Evolutionary conservation across 2,797 vertebrate species (phyloP).

Genomic region (Sebastiscus albofasciatus): DNA sequence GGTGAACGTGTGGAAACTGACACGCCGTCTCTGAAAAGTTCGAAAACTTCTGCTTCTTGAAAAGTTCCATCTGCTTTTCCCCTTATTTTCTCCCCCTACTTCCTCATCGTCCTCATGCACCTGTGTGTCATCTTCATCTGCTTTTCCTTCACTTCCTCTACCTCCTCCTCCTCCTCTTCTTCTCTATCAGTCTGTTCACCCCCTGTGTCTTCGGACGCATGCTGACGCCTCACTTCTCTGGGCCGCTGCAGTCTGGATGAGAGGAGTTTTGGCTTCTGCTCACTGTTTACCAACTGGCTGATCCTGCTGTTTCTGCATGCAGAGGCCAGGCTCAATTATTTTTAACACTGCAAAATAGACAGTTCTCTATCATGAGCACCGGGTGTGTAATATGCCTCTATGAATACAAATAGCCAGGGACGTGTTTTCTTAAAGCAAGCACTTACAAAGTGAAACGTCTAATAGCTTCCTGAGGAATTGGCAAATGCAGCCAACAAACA

Average conservation of each 20-base stretch:
- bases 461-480: conserved; percentile 30
- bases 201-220: conserved; percentile 30
- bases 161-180: background rate
- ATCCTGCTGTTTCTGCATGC: conserved; percentile 56
- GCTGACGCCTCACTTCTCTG: conserved; percentile 58
- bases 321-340: conserved; percentile 49
- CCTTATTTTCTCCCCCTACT: no score
- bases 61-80: background rate
- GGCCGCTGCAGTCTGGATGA: conserved; percentile 26
- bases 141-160: background rate
- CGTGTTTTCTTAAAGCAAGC: conserved; percentile 1
- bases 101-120: background rate
- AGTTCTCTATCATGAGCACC: conserved; percentile 30
- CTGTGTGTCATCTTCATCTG: background rate
- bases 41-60: background rate
- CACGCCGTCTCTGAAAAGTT: background rate
- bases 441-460: conserved; percentile 3
- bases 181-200: conserved; percentile 9
- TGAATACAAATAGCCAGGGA: conserved; percentile 29
- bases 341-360: conserved; percentile 53
- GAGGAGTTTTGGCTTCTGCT: conserved; percentile 47
- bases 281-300: conserved; percentile 50
- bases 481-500: background rate
- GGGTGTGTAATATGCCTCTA: background rate
- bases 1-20: background rate